These are phyloP conservation scores for Dendrolimus pini DNA, from an alignment of 2,888 invertebrate species.

Conservation along the genomic window DNA sequence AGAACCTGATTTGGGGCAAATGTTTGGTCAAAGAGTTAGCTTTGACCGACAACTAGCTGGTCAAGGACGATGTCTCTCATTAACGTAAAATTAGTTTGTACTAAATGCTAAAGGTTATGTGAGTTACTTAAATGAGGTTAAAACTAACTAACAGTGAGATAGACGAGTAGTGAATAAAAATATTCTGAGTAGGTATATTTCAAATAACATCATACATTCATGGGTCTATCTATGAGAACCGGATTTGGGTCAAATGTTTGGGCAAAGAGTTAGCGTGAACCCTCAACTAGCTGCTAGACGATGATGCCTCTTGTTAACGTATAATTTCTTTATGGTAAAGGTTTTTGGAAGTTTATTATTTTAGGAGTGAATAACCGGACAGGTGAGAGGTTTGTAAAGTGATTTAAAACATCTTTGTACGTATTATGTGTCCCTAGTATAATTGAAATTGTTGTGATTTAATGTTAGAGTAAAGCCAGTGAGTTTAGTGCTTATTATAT, in stretches of 20 bases:
- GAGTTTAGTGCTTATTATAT: too few species aligned
- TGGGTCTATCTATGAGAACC: background rate
- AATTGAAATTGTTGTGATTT: too few species aligned
- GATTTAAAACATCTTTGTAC: too few species aligned
- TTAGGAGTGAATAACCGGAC: background rate
- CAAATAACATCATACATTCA: background rate
- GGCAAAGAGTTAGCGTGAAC: slow-evolving; percentile 47
- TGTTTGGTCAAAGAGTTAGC: slow-evolving; percentile 60
- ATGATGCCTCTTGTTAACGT: slow-evolving; percentile 38
- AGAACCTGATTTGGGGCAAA: slow-evolving; percentile 30
- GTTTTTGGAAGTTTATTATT: background rate
- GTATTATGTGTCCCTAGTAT: too few species aligned
- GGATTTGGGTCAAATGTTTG: slow-evolving; percentile 51
- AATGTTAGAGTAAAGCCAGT: too few species aligned
- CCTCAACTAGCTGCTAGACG: slow-evolving; percentile 41
- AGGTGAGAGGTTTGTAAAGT: too few species aligned
- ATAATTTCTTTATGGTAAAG: slow-evolving; percentile 1
- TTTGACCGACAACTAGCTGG: slow-evolving; percentile 41
- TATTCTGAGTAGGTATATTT: background rate
- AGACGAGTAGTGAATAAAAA: slow-evolving; percentile 1
- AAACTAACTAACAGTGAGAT: too few species aligned
- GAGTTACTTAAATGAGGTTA: too few species aligned
- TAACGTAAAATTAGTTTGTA: slow-evolving; percentile 13
- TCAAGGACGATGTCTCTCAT: slow-evolving; percentile 37
- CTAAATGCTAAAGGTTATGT: too few species aligned